Percentiles rank a stretch among this genome's conserved stretches.
Conservation (phyloP, 2,797 vertebrate species). For the Argyrosomus regius region DNA sequence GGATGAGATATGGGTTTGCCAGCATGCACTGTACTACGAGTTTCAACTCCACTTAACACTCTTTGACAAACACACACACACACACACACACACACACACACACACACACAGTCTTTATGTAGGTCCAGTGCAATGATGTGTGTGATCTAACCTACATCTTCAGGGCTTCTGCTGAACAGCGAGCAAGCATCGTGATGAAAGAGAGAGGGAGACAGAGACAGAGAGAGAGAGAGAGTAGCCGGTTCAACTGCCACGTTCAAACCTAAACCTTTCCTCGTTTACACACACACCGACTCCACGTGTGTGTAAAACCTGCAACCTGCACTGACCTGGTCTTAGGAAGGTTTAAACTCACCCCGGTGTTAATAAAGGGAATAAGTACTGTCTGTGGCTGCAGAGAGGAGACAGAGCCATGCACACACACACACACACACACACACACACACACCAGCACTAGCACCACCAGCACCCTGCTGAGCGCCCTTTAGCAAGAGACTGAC, state of each 20-base stretch:
- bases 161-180: constrained; percentile 67
- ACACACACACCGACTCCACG: not conserved
- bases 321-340: not conserved
- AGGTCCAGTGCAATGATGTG: constrained; percentile 67
- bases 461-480: constrained; percentile 49
- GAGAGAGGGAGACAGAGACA: constrained; percentile 9
- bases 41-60: constrained; percentile 52
- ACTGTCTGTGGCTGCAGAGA: not conserved
- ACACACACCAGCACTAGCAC: constrained; percentile 27
- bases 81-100: constrained; percentile 48
- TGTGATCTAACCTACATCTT: constrained; percentile 84
- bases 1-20: constrained; percentile 13
- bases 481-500: constrained; percentile 35
- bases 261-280: not conserved
- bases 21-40: constrained; percentile 41
- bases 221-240: constrained; percentile 9
- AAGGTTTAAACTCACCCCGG: not conserved
- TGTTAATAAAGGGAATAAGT: constrained; percentile 14
- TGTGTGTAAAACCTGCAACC: constrained; percentile 4
- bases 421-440: constrained; percentile 1
- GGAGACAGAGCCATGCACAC: not conserved
- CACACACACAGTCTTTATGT: constrained; percentile 61
- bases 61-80: constrained; percentile 47
- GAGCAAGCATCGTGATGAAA: constrained; percentile 29
- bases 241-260: not conserved